Conservation (phyloP, 2,797 vertebrate genomes). For the Nannoperca obscura region DNA sequence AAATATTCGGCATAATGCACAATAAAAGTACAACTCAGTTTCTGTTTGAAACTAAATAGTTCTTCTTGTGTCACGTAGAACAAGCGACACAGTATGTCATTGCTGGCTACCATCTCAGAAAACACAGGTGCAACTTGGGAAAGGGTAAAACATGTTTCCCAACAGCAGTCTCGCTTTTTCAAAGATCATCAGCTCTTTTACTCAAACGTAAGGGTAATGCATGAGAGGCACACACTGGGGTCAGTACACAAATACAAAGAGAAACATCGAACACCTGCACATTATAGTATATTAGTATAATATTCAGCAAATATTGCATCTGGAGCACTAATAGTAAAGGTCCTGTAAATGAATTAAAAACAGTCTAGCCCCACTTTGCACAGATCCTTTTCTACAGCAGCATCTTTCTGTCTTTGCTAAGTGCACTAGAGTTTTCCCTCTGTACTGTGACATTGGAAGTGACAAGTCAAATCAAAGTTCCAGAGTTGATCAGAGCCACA, state of each 20-base stretch:
- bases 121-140: background rate
- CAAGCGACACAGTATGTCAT: background rate
- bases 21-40: too few species aligned
- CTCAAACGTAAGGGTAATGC: background rate
- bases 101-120: background rate
- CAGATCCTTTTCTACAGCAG: background rate
- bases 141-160: background rate
- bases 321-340: background rate
- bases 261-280: background rate
- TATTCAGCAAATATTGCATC: background rate
- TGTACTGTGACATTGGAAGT: slow-evolving; percentile 56
- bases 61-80: background rate
- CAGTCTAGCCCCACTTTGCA: background rate
- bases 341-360: background rate
- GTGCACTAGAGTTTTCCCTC: slow-evolving; percentile 22
- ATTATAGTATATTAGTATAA: accelerated
- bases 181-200: too few species aligned
- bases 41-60: too few species aligned
- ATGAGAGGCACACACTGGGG: background rate
- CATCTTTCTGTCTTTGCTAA: slow-evolving; percentile 16
- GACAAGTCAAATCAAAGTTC: slow-evolving; percentile 64
- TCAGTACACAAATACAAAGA: background rate
- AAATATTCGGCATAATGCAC: too few species aligned
- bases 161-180: background rate
- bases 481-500: slow-evolving; percentile 56